These are phyloP conservation scores for Semaprochilodus insignis DNA, from an alignment of 2,797 vertebrate species.

Conservation along the genomic window DNA sequence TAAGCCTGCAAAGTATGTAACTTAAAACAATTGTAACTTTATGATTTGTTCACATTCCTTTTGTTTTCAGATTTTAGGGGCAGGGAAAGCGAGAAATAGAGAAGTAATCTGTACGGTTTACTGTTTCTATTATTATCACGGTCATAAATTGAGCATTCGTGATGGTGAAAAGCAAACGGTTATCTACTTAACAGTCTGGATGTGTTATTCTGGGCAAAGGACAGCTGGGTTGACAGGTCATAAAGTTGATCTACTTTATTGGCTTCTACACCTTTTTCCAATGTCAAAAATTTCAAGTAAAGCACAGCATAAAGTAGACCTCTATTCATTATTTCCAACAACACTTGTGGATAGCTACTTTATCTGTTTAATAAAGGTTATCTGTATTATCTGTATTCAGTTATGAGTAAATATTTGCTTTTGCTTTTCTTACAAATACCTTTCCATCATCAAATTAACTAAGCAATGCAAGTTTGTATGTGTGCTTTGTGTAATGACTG, in stretches of 20 bases:
- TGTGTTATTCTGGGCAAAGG: constrained; percentile 3
- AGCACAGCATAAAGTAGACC: too few species aligned
- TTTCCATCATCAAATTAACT: background rate
- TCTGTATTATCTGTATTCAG: too few species aligned
- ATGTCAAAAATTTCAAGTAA: too few species aligned
- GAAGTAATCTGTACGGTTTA: background rate
- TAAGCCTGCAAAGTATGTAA: background rate
- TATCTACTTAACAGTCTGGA: background rate
- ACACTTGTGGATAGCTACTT: too few species aligned
- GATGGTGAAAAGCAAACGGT: background rate
- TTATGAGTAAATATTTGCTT: background rate
- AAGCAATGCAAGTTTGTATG: background rate
- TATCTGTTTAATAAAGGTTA: too few species aligned
- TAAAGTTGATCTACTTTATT: background rate
- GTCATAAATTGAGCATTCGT: constrained; percentile 17
- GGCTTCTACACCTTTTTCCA: too few species aligned
- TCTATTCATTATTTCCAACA: too few species aligned
- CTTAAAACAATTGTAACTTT: background rate
- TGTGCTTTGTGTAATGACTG: background rate
- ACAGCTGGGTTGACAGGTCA: background rate
- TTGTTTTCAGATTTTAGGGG: background rate
- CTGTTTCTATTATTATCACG: background rate
- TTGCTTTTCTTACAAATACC: background rate
- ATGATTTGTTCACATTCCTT: background rate
- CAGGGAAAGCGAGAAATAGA: background rate